Evolutionary conservation across 2,888 invertebrate genomes (phyloP).

Genomic region (Sturmia bella): DNA sequence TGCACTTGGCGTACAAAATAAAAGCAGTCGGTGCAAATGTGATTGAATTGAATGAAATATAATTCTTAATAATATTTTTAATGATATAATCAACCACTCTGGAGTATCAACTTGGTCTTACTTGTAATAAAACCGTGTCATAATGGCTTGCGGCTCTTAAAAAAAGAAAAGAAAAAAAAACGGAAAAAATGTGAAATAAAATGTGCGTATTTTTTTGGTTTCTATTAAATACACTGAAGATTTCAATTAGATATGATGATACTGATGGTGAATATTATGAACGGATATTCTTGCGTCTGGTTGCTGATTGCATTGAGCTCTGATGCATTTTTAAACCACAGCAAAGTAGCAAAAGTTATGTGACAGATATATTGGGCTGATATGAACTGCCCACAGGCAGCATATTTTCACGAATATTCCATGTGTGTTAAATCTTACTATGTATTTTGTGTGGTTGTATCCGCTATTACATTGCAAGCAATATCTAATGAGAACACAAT

Average conservation of each 20-base stretch:
- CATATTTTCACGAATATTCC: too few relatives aligned
- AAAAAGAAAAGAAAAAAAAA: slow-evolving; percentile 4
- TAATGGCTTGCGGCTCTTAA: slow-evolving; percentile 20
- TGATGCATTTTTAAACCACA: too few relatives aligned
- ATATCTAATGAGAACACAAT: too few relatives aligned
- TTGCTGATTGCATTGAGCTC: too few relatives aligned
- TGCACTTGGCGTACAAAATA: slow-evolving; percentile 36
- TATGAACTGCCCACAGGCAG: too few relatives aligned
- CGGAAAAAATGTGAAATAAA: slow-evolving; percentile 1
- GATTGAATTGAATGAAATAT: slow-evolving; percentile 23
- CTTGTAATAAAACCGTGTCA: neutral
- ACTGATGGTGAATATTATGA: slow-evolving; percentile 9
- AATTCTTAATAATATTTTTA: slow-evolving; percentile 29
- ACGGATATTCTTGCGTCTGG: too few relatives aligned
- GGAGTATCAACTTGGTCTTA: neutral
- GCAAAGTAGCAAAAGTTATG: too few relatives aligned
- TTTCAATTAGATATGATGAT: slow-evolving; percentile 23
- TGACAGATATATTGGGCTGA: too few relatives aligned
- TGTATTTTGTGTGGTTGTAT: too few relatives aligned
- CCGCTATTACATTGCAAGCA: too few relatives aligned
- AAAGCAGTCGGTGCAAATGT: slow-evolving; percentile 2
- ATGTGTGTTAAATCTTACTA: too few relatives aligned
- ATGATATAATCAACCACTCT: slow-evolving; percentile 51
- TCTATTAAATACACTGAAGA: slow-evolving; percentile 13
- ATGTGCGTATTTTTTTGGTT: neutral